Evolutionary conservation across 2,113 vertebrate species (phyloP), one percentile per base, ranked within the genome.

Genomic region (Rhodinocichla rosea): DNA sequence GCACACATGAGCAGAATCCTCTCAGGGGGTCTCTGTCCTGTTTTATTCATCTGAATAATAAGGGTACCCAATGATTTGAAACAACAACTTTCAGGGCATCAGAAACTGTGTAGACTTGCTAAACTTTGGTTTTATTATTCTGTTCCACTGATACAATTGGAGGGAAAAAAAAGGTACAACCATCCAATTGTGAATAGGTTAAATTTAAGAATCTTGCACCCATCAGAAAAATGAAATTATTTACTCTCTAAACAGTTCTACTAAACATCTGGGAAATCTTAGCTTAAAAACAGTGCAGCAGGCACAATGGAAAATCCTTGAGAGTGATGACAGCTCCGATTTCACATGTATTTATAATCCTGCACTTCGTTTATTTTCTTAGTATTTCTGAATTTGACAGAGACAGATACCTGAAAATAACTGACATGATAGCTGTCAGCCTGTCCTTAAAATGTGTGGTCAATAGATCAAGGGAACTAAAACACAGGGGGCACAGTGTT

Each of bases 331-430:
- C 95, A 96, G 94, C 90, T 96, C 75, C 83, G 93, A 96, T 96
- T 96, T 97, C 88, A 93, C 73, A 79, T 96, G 32, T 93, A 96
- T 96, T 97, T 97, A 94, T 93, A 96, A 89, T 94, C 83, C 94
- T 87, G 69, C 49, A 64, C 93, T 94, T 83, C 0, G 60, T 96
- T 96, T 97, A 86, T 96, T 96, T 95, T 96, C 93, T 81, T 79
- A 88, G 83, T 88, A 95, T 92, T 96, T 95, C 92, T 95, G 93
- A 93, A 89, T 95, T 90, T 96, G 95, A 95, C 94, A 95, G 83
- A 94, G 85, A 95, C 88, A 90, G 94, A 96, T 96, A 92, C 76
- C 83, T 96, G 93, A 94, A 96, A 95, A 95, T 96, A 96, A 97
- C 83, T 90, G 94, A 97, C 92, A 69, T 95, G 92, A 88, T 93